phyloP scores from a whole-genome alignment of 2,888 invertebrate genomes.

The Eretmocerus hayati region DNA sequence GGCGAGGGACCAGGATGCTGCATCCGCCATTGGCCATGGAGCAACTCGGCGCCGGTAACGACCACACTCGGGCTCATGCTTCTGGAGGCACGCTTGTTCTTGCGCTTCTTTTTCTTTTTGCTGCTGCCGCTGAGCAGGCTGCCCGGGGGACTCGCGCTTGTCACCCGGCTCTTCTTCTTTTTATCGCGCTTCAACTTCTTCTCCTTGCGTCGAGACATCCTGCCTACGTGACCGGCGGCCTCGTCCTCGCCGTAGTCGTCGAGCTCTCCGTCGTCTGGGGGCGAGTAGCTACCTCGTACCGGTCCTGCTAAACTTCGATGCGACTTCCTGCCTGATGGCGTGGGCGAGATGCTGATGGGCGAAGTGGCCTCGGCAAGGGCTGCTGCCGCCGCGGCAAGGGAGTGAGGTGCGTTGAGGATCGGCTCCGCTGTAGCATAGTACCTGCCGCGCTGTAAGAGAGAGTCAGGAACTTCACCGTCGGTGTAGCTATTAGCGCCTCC shows the following conservation, averaged over 20 bases:
- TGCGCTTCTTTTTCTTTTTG: constrained; percentile 65
- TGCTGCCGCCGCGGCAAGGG: not conserved
- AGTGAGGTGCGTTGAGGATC: too few relatives aligned
- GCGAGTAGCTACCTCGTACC: constrained; percentile 9
- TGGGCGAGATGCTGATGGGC: constrained; percentile 49
- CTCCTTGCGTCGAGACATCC: constrained; percentile 35
- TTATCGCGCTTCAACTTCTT: constrained; percentile 60
- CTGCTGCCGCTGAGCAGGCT: constrained; percentile 60
- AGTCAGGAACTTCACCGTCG: constrained; percentile 41
- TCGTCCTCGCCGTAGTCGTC: constrained; percentile 8
- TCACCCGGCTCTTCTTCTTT: constrained; percentile 52
- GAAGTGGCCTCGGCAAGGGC: constrained; percentile 29
- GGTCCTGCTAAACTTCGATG: constrained; percentile 24
- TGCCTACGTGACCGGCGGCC: not conserved
- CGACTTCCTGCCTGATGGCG: constrained; percentile 40
- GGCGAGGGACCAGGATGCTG: constrained; percentile 42
- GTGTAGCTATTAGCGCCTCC: constrained; percentile 39
- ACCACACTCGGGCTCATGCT: constrained; percentile 54
- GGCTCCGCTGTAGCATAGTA: constrained; percentile 36
- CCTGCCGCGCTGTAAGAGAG: constrained; percentile 35
- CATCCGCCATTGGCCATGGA: constrained; percentile 42
- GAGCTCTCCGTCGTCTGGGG: constrained; percentile 39
- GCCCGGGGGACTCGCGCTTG: constrained; percentile 43
- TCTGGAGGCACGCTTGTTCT: constrained; percentile 59
- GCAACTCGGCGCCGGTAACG: constrained; percentile 25